These are phyloP conservation scores for Formica aserva DNA, from an alignment of 2,888 invertebrate genomes.

Conservation along the genomic window DNA sequence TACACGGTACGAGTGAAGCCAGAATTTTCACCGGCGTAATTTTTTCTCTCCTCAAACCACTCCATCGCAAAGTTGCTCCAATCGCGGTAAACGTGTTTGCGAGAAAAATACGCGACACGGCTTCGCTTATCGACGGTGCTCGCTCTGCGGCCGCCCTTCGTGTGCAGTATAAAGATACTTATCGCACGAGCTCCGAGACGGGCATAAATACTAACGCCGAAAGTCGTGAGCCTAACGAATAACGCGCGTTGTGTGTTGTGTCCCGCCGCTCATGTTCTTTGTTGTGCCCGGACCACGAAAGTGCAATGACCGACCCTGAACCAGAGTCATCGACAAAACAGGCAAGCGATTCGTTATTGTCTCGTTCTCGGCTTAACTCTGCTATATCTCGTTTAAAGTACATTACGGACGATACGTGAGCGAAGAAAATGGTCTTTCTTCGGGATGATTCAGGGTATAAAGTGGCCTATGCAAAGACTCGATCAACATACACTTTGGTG, in stretches of 20 bases:
- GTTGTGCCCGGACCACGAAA: conserved; percentile 66
- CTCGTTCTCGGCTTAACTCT: conserved; percentile 48
- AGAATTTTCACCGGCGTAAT: background rate
- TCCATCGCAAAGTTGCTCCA: conserved; percentile 28
- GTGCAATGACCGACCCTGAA: conserved; percentile 74
- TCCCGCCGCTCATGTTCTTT: conserved; percentile 62
- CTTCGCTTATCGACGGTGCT: conserved; percentile 1
- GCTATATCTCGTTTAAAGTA: conserved; percentile 36
- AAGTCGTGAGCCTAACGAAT: conserved; percentile 50
- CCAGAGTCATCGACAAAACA: conserved; percentile 71
- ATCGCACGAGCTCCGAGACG: conserved; percentile 28
- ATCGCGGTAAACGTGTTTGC: conserved; percentile 39
- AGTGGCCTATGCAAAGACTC: background rate
- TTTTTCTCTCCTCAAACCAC: background rate
- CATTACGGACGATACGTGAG: background rate
- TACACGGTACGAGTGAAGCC: background rate
- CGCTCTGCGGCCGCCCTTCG: conserved; percentile 13
- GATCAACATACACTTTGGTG: background rate
- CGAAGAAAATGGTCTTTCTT: background rate
- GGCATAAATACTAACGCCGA: conserved; percentile 43
- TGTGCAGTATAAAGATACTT: conserved; percentile 37
- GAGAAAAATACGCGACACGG: conserved; percentile 23
- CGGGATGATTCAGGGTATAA: background rate
- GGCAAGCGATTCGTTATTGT: conserved; percentile 65
- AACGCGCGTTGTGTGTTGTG: conserved; percentile 25